Conservation (phyloP, 2,113 vertebrate genomes). For the Sorex araneus region DNA sequence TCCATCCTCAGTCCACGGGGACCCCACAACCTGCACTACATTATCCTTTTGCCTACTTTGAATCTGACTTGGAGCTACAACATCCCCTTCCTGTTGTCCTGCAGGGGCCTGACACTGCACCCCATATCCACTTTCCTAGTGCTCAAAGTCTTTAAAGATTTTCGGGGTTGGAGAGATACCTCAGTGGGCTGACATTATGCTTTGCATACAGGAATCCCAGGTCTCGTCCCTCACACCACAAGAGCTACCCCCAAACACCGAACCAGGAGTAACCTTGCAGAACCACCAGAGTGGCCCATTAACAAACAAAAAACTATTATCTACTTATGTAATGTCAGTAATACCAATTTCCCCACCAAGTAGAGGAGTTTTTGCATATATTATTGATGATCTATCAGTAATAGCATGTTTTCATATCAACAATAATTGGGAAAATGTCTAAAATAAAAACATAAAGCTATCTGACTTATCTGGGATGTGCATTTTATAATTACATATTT, state of each 20-base stretch:
- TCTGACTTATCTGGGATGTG: slow-evolving; percentile 40
- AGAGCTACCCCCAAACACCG: too few relatives aligned
- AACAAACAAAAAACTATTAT: not conserved
- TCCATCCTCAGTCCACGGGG: not conserved
- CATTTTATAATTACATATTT: slow-evolving; percentile 23
- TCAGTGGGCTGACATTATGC: too few relatives aligned
- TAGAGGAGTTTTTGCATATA: not conserved
- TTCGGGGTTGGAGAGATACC: too few relatives aligned
- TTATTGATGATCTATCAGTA: not conserved
- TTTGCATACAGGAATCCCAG: too few relatives aligned
- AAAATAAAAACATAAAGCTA: not conserved
- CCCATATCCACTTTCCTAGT: too few relatives aligned
- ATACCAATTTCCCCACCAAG: slow-evolving; percentile 33
- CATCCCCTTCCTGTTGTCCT: not conserved
- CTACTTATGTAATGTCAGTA: not conserved
- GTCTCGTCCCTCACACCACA: too few relatives aligned
- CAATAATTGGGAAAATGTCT: not conserved
- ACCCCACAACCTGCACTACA: not conserved
- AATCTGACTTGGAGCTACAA: not conserved
- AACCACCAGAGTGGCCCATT: too few relatives aligned
- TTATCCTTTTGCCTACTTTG: not conserved
- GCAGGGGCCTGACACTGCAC: not conserved
- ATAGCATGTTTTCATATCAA: slow-evolving; percentile 26
- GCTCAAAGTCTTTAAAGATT: too few relatives aligned
- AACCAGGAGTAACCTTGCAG: too few relatives aligned